Evolutionary conservation across 53 echinoderm and acorn worm genomes (phyloP).

Genomic region (Astropecten irregularis): DNA sequence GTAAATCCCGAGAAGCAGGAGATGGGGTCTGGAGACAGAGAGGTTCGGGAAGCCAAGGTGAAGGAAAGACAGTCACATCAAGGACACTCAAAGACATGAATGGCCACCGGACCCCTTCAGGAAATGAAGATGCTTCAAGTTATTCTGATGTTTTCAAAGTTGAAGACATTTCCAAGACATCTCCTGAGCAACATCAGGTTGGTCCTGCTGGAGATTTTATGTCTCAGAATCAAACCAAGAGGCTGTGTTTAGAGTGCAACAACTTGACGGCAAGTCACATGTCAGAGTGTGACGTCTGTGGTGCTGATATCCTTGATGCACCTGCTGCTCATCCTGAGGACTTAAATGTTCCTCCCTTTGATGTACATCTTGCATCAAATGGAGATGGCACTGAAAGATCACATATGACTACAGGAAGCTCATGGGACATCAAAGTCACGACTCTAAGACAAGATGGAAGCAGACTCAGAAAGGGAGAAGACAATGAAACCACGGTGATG

Average conservation of each 20-base stretch:
- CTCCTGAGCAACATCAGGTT: background rate
- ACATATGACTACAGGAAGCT: background rate
- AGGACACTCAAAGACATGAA: no score
- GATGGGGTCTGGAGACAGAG: no score
- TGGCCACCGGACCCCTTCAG: background rate
- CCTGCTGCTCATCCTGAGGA: background rate
- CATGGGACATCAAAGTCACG: constrained; percentile 13
- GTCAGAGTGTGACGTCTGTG: background rate
- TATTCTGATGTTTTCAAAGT: background rate
- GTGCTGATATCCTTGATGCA: background rate
- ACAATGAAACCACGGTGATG: constrained; percentile 57
- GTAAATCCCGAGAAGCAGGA: background rate
- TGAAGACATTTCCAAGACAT: background rate
- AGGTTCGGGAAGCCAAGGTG: no score
- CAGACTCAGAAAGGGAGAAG: constrained; percentile 5
- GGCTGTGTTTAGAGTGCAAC: background rate
- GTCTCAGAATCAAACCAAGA: background rate
- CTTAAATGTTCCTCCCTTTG: background rate
- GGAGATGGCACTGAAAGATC: background rate
- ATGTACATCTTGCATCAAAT: background rate
- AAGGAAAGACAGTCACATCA: no score
- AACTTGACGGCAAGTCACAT: background rate
- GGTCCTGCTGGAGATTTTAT: constrained; percentile 3
- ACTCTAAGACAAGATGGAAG: background rate
- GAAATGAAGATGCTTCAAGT: background rate